phyloP scores from a whole-genome alignment of 2,888 invertebrate species.

The Rhagonycha fulva region DNA sequence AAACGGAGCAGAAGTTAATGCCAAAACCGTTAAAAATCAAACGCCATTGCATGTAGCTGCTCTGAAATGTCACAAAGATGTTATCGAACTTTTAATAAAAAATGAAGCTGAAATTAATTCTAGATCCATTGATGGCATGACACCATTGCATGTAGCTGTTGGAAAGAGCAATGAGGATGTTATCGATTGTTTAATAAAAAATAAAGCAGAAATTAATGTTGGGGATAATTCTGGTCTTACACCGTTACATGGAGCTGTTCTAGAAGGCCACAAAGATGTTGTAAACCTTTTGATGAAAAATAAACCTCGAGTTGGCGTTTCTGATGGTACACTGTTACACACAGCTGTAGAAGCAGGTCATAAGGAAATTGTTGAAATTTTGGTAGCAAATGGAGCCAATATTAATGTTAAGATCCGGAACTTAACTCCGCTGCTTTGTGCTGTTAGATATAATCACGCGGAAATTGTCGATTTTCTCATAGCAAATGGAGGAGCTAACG shows the following conservation, averaged over 20 bases:
- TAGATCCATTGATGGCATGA: rapidly evolving
- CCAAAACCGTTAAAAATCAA: not conserved
- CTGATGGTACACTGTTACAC: too few species aligned
- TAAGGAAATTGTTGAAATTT: not conserved
- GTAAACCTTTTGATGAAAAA: too few species aligned
- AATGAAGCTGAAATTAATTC: not conserved
- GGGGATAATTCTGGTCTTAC: too few species aligned
- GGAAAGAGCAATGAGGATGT: too few species aligned
- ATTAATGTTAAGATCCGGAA: not conserved
- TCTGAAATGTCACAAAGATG: not conserved
- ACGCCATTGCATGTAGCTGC: not conserved
- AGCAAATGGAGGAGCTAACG: not conserved
- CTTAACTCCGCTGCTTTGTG: not conserved
- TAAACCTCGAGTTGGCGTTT: too few species aligned
- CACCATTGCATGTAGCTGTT: not conserved
- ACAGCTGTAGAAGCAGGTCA: not conserved
- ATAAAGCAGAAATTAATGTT: too few species aligned
- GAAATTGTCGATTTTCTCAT: not conserved
- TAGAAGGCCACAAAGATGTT: too few species aligned
- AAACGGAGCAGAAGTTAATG: not conserved
- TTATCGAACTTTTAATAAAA: not conserved
- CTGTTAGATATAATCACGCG: not conserved
- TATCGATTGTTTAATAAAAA: too few species aligned
- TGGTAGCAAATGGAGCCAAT: not conserved
- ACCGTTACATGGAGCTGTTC: too few species aligned